Base-by-base conservation (phyloP, 2,113 vertebrate species). In the Mustela nigripes region DNA sequence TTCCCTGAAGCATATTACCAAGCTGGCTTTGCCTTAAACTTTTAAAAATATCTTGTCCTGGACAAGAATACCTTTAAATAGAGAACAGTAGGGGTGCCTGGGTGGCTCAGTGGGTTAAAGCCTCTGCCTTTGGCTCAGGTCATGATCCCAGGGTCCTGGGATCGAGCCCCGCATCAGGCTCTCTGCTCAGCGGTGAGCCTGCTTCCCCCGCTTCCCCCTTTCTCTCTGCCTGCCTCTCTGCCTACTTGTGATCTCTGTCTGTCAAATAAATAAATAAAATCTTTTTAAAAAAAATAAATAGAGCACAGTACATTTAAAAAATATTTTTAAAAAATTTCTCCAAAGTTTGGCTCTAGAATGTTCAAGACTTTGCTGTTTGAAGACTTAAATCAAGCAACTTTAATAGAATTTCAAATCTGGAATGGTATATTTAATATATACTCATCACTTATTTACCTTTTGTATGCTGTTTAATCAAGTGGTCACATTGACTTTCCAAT, bases 11-110 rank as follows among this genome's bases (percentile, higher is more conserved):
- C 7, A 39, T 60, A 87, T 94, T 76, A 87, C n/a, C 62, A 76
- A 91, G 39, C 69, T 58, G 21, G 62, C 69, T 91, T 82, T 88
- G 88, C 80, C 76, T 42, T 91, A 83, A 42, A 67, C 60, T 65
- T 88, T 95, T 63, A 78, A 93, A 56, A 15, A 11, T 56, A 33
- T 16, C 42, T 87, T 84, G 31, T 60, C 26, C 56, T 93, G 24
- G 76, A 50, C 74, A 31, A 71, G 58, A 71, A 42, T 16, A 76
- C 39, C 62, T 82, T 58, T 62, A 89, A 69, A 79, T 21, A 89
- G 90, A 85, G 11, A 45, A 58, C 11, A 26, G 36, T 58, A 58
- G 42, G 5, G 42, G 42, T 42, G 42, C 42, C 42, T 42, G 42
- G 42, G 42, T 42, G 42, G 42, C 42, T 42, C 4, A 42, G 42